Evolutionary conservation across 1,140 invertebrate genomes (phyloP).

Genomic region (Leptinotarsa undecemlineata): DNA sequence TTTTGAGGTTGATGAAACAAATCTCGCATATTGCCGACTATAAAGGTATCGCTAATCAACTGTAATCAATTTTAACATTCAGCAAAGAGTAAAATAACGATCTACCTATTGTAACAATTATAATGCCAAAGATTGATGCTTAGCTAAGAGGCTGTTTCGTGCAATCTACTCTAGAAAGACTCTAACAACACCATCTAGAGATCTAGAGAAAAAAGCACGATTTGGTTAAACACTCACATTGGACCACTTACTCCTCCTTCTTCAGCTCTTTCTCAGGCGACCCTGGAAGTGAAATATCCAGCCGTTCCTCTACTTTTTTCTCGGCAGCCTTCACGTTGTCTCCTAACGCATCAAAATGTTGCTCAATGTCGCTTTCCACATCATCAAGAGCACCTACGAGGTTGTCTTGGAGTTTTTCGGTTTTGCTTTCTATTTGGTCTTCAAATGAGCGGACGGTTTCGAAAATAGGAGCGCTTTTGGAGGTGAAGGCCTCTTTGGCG

Average conservation of each 20-base stretch:
- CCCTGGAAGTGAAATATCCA: constrained; percentile 30
- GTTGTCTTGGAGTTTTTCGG: constrained; percentile 30
- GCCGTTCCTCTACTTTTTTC: constrained; percentile 36
- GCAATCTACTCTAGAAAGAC: constrained; percentile 30
- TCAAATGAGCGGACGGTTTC: constrained; percentile 36
- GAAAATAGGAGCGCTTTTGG: constrained; percentile 34
- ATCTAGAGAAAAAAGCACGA: constrained; percentile 34
- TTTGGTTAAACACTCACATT: constrained; percentile 42
- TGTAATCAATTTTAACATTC: no score
- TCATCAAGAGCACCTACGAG: constrained; percentile 30
- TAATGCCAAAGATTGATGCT: neutral
- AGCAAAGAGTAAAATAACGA: no score
- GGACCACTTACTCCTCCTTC: constrained; percentile 46
- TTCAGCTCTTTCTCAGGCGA: constrained; percentile 33
- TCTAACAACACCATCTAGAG: constrained; percentile 23
- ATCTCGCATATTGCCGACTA: no score
- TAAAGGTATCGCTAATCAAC: no score
- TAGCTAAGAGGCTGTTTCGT: constrained; percentile 3
- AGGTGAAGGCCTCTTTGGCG: constrained; percentile 39
- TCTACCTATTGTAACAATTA: no score
- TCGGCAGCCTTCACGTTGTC: constrained; percentile 34
- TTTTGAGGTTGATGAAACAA: no score
- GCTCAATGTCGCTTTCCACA: constrained; percentile 33
- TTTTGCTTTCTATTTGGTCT: constrained; percentile 33
- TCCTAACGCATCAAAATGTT: constrained; percentile 31